These are phyloP conservation scores for Grus americana DNA, from an alignment of 2,113 vertebrate species.

Conservation along the genomic window DNA sequence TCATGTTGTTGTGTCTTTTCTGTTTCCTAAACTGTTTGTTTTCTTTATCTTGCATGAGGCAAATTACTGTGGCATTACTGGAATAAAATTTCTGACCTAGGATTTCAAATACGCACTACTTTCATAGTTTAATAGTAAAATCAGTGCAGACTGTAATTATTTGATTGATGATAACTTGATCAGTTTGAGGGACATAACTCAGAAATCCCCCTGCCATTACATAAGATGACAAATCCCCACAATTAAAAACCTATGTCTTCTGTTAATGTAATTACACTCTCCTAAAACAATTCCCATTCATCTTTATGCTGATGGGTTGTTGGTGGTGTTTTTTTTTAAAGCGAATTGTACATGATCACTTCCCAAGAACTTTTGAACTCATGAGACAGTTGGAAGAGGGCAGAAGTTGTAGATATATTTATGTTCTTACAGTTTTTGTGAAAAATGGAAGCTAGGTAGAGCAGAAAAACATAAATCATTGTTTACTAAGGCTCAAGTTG, in stretches of 20 bases:
- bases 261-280: background rate
- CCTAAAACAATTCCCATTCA: background rate
- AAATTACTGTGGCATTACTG: background rate
- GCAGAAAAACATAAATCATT: background rate
- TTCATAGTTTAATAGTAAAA: background rate
- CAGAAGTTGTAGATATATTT: background rate
- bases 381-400: background rate
- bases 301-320: background rate
- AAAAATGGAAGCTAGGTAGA: background rate
- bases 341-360: background rate
- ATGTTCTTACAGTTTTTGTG: background rate
- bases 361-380: background rate
- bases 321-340: too few relatives aligned
- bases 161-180: background rate
- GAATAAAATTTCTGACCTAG: background rate
- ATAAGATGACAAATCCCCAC: background rate
- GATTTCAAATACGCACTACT: background rate
- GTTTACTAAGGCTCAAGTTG: background rate
- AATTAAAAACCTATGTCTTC: background rate
- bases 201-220: background rate
- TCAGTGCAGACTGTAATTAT: background rate
- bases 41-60: background rate
- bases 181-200: background rate
- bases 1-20: background rate
- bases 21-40: background rate